Evolutionary conservation across 1,140 invertebrate genomes (phyloP).

Genomic region (Conus betulinus): DNA sequence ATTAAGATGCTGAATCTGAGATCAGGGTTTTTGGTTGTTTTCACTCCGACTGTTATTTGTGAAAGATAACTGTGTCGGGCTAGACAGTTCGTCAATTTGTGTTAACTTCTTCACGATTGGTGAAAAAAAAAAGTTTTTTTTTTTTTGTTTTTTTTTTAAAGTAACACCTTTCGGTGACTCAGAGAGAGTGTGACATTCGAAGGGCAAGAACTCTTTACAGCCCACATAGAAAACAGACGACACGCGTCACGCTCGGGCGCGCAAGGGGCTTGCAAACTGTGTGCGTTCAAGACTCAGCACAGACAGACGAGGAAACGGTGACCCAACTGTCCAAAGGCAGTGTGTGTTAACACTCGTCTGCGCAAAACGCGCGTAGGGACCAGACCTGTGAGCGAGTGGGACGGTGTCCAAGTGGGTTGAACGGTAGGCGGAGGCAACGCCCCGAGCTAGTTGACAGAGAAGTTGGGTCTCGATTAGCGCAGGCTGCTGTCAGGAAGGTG

Average conservation of each 20-base stretch:
- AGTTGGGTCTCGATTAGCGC: neutral
- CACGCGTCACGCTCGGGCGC: constrained; percentile 10
- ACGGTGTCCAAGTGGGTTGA: neutral
- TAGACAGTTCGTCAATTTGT: too few species aligned
- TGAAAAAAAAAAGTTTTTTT: too few species aligned
- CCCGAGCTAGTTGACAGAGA: neutral
- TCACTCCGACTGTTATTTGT: too few species aligned
- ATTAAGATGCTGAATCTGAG: too few species aligned
- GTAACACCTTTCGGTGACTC: neutral
- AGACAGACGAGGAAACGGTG: neutral
- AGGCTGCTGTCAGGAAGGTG: neutral
- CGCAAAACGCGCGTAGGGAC: neutral
- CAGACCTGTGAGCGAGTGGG: too few species aligned
- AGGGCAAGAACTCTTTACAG: neutral
- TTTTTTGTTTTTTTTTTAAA: neutral
- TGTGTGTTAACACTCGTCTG: too few species aligned
- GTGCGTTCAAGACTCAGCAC: neutral
- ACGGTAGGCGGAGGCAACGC: neutral
- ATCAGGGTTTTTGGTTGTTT: too few species aligned
- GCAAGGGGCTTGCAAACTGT: neutral
- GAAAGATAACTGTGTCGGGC: too few species aligned
- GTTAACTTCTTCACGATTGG: too few species aligned
- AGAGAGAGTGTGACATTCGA: neutral
- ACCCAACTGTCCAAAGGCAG: neutral
- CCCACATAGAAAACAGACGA: neutral